A percentile compares a stretch with the other conserved stretches of the same genome.
These are phyloP conservation scores for Dromius quadrimaculatus DNA, from an alignment of 2,888 invertebrate species.

Conservation along the genomic window DNA sequence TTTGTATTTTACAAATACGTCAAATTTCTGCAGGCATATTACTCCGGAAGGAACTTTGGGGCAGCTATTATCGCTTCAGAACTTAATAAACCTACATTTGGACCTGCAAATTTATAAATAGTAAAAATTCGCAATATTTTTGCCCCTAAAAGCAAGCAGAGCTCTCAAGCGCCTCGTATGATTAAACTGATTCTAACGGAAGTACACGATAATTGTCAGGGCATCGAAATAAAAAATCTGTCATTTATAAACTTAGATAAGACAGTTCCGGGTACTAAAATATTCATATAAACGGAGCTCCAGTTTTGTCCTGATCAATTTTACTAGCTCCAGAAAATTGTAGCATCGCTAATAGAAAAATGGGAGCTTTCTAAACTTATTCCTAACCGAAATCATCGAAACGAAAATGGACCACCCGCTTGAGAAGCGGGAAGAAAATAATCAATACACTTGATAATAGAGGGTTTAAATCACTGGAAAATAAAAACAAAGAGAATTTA, in stretches of 20 bases:
- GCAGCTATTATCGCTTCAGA: constrained; percentile 79
- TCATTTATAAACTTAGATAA: constrained; percentile 77
- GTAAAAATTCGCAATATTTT: constrained; percentile 89
- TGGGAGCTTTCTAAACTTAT: constrained; percentile 79
- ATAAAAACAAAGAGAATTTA: constrained; percentile 72
- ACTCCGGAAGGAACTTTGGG: constrained; percentile 86
- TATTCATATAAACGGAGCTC: constrained; percentile 76
- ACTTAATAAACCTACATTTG: constrained; percentile 71
- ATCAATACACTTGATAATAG: constrained; percentile 71
- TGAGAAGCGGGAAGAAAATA: constrained; percentile 89
- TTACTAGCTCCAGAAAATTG: constrained; percentile 77
- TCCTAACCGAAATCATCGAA: constrained; percentile 62
- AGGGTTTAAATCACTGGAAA: constrained; percentile 78
- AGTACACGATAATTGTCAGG: constrained; percentile 83
- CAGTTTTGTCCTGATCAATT: constrained; percentile 73
- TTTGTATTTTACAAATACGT: too few relatives aligned
- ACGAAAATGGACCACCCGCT: constrained; percentile 86
- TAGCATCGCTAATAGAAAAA: constrained; percentile 82
- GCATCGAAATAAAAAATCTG: constrained; percentile 81
- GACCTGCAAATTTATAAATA: constrained; percentile 81
- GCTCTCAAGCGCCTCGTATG: constrained; percentile 85
- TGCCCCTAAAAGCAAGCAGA: constrained; percentile 91
- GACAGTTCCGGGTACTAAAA: constrained; percentile 91
- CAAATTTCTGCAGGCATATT: constrained; percentile 77
- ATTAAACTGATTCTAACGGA: constrained; percentile 87